Percentiles rank a stretch among this genome's conserved stretches.
These are phyloP conservation scores for Adineta ricciae DNA, from an alignment of 2,888 invertebrate species.

Conservation along the genomic window DNA sequence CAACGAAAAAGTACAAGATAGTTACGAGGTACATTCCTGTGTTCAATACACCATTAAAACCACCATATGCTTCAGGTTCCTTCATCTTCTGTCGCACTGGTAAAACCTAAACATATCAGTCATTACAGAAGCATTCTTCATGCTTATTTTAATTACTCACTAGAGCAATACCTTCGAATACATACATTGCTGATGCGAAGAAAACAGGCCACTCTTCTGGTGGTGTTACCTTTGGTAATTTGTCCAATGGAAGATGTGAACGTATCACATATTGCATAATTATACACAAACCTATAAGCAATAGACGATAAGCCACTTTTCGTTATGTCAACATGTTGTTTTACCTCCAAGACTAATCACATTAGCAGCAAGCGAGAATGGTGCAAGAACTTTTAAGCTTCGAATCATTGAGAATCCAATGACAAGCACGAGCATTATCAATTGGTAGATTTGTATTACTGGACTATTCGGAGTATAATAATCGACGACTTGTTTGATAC, in stretches of 20 bases:
- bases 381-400: constrained; percentile 67
- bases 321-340: too few relatives aligned
- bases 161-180: constrained; percentile 77
- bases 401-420: constrained; percentile 50
- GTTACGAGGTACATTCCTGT: constrained; percentile 78
- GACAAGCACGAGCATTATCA: constrained; percentile 40
- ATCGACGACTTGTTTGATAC: constrained; percentile 59
- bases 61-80: constrained; percentile 71
- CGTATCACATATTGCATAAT: constrained; percentile 26
- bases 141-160: constrained; percentile 41
- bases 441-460: constrained; percentile 58
- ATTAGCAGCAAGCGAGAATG: constrained; percentile 73
- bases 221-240: constrained; percentile 35
- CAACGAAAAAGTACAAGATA: constrained; percentile 69
- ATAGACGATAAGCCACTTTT: not conserved
- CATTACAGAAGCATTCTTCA: not conserved
- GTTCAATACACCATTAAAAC: constrained; percentile 72
- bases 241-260: constrained; percentile 10
- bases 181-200: constrained; percentile 87
- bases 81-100: constrained; percentile 87
- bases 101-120: constrained; percentile 59
- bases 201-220: constrained; percentile 62
- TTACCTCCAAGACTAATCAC: constrained; percentile 69
- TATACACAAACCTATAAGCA: not conserved
- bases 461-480: constrained; percentile 35